phyloP scores from a whole-genome alignment of 64 coral and sea anemone genomes.

The Pocillopora damicornis region DNA sequence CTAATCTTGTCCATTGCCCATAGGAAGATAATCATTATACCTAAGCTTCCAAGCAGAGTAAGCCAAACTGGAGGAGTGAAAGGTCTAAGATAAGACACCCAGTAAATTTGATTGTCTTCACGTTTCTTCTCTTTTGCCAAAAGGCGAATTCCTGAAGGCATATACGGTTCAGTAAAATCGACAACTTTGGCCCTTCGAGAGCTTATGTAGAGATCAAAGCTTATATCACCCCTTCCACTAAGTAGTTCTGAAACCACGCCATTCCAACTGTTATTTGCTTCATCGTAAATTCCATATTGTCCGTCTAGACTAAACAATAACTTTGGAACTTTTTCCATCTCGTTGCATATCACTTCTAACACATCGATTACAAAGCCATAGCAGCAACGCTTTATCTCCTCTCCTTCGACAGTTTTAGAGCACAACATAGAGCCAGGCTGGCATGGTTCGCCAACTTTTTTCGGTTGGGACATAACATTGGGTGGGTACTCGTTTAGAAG shows the following conservation, averaged over 20 bases:
- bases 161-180: constrained; percentile 84
- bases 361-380: constrained; percentile 92
- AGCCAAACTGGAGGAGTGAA: constrained; percentile 79
- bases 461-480: constrained; percentile 66
- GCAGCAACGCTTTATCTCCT: constrained; percentile 46
- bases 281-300: constrained; percentile 67
- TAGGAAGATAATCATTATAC: constrained; percentile 67
- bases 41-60: constrained; percentile 61
- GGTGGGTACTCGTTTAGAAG: constrained; percentile 82
- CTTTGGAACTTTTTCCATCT: constrained; percentile 35
- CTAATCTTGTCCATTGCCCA: constrained; percentile 72
- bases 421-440: constrained; percentile 39
- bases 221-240: constrained; percentile 54
- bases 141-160: constrained; percentile 79
- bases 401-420: constrained; percentile 20
- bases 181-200: constrained; percentile 69
- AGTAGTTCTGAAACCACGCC: constrained; percentile 76
- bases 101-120: constrained; percentile 51
- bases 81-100: constrained; percentile 85
- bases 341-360: constrained; percentile 23
- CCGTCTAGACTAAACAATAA: constrained; percentile 69
- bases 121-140: constrained; percentile 59
- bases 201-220: constrained; percentile 74
- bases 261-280: constrained; percentile 76
- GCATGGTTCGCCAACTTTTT: constrained; percentile 40